phyloP scores from a whole-genome alignment of 2,797 vertebrate genomes.

The Microcaecilia unicolor region DNA sequence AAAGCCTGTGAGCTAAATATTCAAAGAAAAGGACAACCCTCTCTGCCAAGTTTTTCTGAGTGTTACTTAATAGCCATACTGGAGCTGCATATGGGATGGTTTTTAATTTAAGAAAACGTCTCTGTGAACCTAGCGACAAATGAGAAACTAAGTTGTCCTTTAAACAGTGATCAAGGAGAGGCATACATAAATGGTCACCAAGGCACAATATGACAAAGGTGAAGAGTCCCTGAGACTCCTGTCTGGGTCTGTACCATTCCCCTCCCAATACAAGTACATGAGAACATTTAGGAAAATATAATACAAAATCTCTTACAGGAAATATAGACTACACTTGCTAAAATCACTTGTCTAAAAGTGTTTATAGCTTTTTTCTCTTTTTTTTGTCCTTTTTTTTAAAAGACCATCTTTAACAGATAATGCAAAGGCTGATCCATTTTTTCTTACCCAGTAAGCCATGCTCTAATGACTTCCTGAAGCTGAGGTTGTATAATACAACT shows the following conservation, averaged over 20 bases:
- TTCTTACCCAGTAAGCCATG: constrained; percentile 51
- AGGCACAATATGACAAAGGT: constrained; percentile 84
- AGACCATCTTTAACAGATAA: constrained; percentile 50
- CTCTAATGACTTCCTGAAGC: constrained; percentile 63
- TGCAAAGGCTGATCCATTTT: constrained; percentile 55
- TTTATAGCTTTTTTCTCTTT: constrained; percentile 51
- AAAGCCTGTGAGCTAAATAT: constrained; percentile 29
- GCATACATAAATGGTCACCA: constrained; percentile 60
- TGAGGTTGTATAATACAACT: constrained; percentile 48
- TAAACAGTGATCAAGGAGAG: constrained; percentile 32
- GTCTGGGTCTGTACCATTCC: constrained; percentile 56
- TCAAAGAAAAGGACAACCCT: constrained; percentile 16
- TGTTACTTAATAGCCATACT: constrained; percentile 32
- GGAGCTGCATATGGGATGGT: constrained; percentile 26
- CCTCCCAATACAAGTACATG: constrained; percentile 69
- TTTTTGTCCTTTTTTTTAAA: constrained; percentile 39
- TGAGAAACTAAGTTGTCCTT: constrained; percentile 31
- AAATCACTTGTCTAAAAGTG: constrained; percentile 60
- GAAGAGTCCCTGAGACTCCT: constrained; percentile 69
- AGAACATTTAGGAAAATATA: constrained; percentile 97
- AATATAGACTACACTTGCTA: constrained; percentile 79
- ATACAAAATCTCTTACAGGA: constrained; percentile 90
- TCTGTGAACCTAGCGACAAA: too few species aligned
- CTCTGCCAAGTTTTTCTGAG: constrained; percentile 15
- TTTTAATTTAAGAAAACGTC: constrained; percentile 17